Evolutionary conservation across 2,888 invertebrate genomes (phyloP).

Genomic region (Tipula lateralis): DNA sequence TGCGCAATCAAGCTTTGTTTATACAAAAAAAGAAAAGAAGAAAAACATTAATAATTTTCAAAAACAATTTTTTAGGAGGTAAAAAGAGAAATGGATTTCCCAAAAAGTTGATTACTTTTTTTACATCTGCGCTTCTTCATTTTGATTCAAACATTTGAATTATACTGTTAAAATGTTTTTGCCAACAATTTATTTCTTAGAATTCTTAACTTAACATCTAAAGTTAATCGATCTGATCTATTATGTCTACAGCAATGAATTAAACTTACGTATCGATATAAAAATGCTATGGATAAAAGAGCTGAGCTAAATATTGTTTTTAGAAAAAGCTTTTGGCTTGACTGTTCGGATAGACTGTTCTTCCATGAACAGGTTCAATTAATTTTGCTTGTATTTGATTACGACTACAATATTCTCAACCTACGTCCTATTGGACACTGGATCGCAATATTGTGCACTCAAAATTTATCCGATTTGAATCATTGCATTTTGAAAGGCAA

Average conservation of each 20-base stretch:
- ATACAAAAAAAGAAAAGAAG: not conserved
- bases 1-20: conserved; percentile 24
- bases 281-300: not conserved
- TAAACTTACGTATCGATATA: not conserved
- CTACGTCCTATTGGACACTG: too few relatives aligned
- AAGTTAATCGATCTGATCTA: not conserved
- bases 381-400: not conserved
- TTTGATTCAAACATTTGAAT: not conserved
- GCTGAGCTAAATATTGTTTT: not conserved
- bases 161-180: not conserved
- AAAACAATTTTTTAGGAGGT: not conserved
- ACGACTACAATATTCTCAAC: too few relatives aligned
- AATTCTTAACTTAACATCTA: not conserved
- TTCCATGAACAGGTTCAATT: not conserved
- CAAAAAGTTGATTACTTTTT: not conserved
- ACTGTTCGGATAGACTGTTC: not conserved
- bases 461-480: too few relatives aligned
- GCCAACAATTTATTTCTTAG: not conserved
- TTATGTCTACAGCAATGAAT: not conserved
- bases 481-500: too few relatives aligned
- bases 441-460: too few relatives aligned
- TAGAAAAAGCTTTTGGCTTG: not conserved
- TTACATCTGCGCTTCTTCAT: conserved; percentile 19
- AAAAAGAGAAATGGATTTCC: not conserved
- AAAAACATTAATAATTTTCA: conserved; percentile 3